Evolutionary conservation across 2,888 invertebrate species (phyloP).

Genomic region (Callyntrura sp.): DNA sequence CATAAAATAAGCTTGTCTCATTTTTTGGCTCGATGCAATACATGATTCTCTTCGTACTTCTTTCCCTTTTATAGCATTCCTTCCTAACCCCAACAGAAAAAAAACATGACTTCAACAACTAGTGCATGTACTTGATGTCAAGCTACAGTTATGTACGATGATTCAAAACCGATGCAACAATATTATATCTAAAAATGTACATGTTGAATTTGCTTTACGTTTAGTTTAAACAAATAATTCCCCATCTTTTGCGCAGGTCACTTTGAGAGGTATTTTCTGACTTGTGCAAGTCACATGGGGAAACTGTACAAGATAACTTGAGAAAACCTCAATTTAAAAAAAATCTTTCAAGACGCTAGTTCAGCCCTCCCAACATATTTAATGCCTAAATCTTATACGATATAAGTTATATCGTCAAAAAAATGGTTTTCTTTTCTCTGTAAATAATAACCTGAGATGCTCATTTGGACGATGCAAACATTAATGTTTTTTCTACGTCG

Average conservation of each 20-base stretch:
- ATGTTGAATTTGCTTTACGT: background rate
- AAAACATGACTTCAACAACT: conserved; percentile 9
- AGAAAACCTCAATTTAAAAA: background rate
- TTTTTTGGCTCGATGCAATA: conserved; percentile 39
- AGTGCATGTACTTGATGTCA: background rate
- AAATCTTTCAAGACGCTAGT: background rate
- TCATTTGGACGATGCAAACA: background rate
- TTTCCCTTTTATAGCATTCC: conserved; percentile 71
- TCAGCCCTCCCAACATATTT: background rate
- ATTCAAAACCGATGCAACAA: background rate
- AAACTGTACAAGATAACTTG: background rate
- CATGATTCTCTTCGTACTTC: conserved; percentile 12
- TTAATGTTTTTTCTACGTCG: background rate
- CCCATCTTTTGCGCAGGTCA: conserved; percentile 28
- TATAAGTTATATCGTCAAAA: too few relatives aligned
- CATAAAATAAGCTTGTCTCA: conserved; percentile 62
- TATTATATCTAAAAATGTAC: background rate
- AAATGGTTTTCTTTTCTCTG: background rate
- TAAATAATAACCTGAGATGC: background rate
- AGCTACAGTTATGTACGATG: background rate
- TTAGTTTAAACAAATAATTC: conserved; percentile 12
- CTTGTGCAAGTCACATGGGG: background rate
- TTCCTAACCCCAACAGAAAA: conserved; percentile 28
- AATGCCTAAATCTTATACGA: background rate
- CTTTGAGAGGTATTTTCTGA: conserved; percentile 6